Evolutionary conservation across 2,113 vertebrate genomes (phyloP).

Genomic region (Eleginops maclovinus): DNA sequence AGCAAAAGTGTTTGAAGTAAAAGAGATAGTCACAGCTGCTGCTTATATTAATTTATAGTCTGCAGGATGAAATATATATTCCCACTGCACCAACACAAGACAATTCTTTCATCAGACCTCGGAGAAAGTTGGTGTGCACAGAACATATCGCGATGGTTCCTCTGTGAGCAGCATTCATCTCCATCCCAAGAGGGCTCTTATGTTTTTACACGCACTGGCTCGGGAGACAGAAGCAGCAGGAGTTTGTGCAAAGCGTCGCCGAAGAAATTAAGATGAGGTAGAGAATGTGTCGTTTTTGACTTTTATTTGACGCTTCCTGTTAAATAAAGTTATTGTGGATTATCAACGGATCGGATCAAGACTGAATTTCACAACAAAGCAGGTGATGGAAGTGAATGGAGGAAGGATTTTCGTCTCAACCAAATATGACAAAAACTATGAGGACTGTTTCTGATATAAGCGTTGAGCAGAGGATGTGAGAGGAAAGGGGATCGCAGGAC

Average conservation of each 20-base stretch:
- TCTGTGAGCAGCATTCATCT: slow-evolving; percentile 65
- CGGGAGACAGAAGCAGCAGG: slow-evolving; percentile 51
- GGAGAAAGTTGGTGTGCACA: slow-evolving; percentile 28
- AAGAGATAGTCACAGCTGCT: slow-evolving; percentile 5
- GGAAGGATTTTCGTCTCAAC: slow-evolving; percentile 86
- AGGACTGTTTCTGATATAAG: slow-evolving; percentile 84
- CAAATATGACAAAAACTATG: slow-evolving; percentile 79
- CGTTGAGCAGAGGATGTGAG: slow-evolving; percentile 82
- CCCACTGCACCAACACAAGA: neutral
- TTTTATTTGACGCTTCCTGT: neutral
- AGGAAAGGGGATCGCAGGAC: slow-evolving; percentile 48
- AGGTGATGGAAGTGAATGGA: slow-evolving; percentile 83
- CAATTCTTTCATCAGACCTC: slow-evolving; percentile 45
- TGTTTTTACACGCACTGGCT: slow-evolving; percentile 34
- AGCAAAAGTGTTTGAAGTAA: slow-evolving; percentile 62
- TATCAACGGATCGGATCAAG: slow-evolving; percentile 69
- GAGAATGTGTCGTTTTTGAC: slow-evolving; percentile 30
- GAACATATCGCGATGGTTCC: slow-evolving; percentile 69
- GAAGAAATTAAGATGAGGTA: slow-evolving; percentile 84
- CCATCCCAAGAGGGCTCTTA: slow-evolving; percentile 67
- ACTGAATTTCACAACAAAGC: slow-evolving; percentile 86
- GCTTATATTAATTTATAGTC: neutral
- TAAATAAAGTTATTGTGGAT: slow-evolving; percentile 65
- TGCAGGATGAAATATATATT: slow-evolving; percentile 3
- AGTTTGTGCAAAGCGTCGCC: slow-evolving; percentile 74